phyloP scores from a whole-genome alignment of 2,113 vertebrate genomes.

The Hyperopisus bebe region DNA sequence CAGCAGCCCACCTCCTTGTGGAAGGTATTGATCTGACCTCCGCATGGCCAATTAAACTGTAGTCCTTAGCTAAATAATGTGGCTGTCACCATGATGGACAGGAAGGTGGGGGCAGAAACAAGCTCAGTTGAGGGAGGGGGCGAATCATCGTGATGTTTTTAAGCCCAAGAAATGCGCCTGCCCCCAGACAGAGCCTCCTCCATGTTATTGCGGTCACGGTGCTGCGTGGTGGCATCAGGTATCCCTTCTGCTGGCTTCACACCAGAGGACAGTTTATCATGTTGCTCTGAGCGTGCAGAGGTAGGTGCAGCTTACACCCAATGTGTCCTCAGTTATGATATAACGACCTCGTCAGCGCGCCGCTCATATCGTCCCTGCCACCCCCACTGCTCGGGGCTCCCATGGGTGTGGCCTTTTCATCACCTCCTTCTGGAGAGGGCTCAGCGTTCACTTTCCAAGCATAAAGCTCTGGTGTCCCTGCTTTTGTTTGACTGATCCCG shows the following conservation, averaged over 20 bases:
- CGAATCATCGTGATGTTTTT: conserved; percentile 31
- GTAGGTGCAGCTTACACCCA: conserved; percentile 34
- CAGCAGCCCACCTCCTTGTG: conserved; percentile 32
- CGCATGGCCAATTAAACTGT: conserved; percentile 42
- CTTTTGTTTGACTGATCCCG: conserved; percentile 5
- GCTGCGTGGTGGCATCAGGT: background rate
- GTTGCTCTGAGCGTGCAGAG: conserved; percentile 41
- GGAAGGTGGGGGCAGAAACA: background rate
- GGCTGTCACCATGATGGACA: conserved; percentile 26
- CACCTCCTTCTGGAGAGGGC: conserved; percentile 5
- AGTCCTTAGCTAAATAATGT: conserved; percentile 32
- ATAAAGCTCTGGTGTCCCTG: conserved; percentile 9
- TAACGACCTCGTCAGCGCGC: background rate
- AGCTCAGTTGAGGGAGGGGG: conserved; percentile 15
- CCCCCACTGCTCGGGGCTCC: background rate
- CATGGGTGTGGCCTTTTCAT: conserved; percentile 11
- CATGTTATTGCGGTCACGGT: conserved; percentile 31
- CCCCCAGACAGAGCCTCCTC: conserved; percentile 28
- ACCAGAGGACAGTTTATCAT: conserved; percentile 51
- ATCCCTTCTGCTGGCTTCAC: conserved; percentile 40
- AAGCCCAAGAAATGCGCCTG: conserved; percentile 43
- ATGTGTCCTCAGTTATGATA: conserved; percentile 49
- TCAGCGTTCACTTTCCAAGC: conserved; percentile 12
- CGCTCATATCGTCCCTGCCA: background rate
- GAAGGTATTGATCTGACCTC: conserved; percentile 52